Base-by-base conservation (phyloP, 2,113 vertebrate species). In the Vicugna pacos region DNA sequence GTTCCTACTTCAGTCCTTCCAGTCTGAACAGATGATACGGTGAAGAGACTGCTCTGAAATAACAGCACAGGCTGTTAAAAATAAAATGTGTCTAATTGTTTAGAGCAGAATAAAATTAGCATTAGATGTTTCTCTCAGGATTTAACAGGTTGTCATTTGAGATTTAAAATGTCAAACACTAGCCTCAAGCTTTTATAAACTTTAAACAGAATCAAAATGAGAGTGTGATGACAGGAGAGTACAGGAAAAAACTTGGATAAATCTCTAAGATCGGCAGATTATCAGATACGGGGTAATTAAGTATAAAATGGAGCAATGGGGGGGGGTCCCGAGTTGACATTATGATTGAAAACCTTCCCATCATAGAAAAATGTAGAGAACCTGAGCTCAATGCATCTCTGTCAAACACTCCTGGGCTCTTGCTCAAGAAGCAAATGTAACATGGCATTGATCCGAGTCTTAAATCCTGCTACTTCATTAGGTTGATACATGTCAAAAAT, bases 141-240 rank as follows among this genome's bases (percentile, higher is more conserved):
- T 12, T 85, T 89, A 82, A 81, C 30, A 42, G 56, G 28, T 30
- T 84, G 48, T 73, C 35, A 65, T 14, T 32, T 62, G 28, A 95
- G 22, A 88, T 85, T 85, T 8, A 93, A 64, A 72, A 83, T 32
- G n/a, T 32, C 28, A 89, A 67, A 80, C 52, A 17, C 50, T 52
- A 75, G 79, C 46, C 28, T 26, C 30, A 80, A 46, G 2, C 62
- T 38, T 81, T 73, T 46, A 83, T 15, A 80, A 46, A 60, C 32
- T 87, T 70, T 19, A 50, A 88, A 65, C 9, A 91, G 62, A 93
- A 91, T 84, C 88, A 48, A 76, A 93, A 22, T 52, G 13, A 79
- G 32, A 15, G 26, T 35, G 60, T 48, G 46, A 22, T 67, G 54
- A 48, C 12, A 69, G 30, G 16, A 48, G 0, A 84, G 64, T 28